phyloP scores from a whole-genome alignment of 2,797 vertebrate species.

The Chanos chanos region DNA sequence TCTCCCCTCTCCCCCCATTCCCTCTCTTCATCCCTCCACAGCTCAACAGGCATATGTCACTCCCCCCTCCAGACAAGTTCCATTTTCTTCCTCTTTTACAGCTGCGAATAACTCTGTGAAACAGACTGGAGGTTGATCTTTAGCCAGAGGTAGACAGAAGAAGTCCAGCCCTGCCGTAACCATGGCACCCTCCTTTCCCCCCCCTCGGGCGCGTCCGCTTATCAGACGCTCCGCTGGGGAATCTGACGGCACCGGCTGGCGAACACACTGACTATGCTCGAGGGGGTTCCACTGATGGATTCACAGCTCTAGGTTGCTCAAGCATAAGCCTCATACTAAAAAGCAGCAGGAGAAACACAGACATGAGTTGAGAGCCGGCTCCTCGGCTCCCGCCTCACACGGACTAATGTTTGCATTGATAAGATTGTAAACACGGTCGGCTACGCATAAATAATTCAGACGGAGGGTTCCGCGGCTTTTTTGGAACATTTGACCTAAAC shows the following conservation, averaged over 20 bases:
- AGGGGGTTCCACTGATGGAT: slow-evolving; percentile 4
- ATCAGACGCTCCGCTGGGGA: not conserved
- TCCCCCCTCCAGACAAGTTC: not conserved
- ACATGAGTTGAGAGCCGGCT: too few relatives aligned
- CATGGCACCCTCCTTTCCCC: slow-evolving; percentile 1
- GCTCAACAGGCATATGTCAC: slow-evolving; percentile 4
- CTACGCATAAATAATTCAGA: slow-evolving; percentile 34
- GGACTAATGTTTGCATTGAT: slow-evolving; percentile 8
- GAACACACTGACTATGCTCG: not conserved
- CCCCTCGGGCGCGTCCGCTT: slow-evolving; percentile 3
- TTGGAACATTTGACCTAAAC: slow-evolving; percentile 9
- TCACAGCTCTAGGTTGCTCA: not conserved
- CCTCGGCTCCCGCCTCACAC: not conserved
- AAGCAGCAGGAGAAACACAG: not conserved
- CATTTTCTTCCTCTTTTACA: not conserved
- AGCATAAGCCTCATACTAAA: not conserved
- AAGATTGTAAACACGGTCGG: slow-evolving; percentile 10
- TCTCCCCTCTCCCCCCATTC: not conserved
- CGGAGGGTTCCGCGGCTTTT: slow-evolving; percentile 5
- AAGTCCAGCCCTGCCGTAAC: slow-evolving; percentile 14
- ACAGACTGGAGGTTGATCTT: not conserved
- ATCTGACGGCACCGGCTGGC: not conserved
- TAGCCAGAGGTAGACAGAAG: slow-evolving; percentile 36
- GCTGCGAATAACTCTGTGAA: not conserved
- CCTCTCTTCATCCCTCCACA: not conserved